Percentiles rank a stretch among this genome's conserved stretches.
Evolutionary conservation across 2,888 invertebrate species (phyloP).

Genomic region (Dermolepida albohirtum): DNA sequence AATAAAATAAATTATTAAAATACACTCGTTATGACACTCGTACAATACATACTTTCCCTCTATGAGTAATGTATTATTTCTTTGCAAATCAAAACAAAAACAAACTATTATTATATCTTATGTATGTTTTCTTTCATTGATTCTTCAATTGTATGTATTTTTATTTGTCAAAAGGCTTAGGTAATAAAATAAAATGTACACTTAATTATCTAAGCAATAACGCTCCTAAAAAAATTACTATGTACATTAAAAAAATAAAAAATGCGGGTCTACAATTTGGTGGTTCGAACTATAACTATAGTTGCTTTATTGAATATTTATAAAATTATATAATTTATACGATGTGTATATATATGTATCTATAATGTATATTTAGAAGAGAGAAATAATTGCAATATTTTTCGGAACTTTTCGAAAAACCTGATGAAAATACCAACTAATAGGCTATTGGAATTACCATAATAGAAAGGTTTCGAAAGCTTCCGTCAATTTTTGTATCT

Average conservation of each 20-base stretch:
- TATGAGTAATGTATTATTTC: background rate
- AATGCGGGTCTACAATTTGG: constrained; percentile 39
- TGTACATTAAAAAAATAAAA: constrained; percentile 19
- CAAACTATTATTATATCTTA: background rate
- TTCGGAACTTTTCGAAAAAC: constrained; percentile 29
- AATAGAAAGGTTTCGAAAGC: too few species aligned
- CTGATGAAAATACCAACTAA: background rate
- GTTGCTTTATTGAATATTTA: constrained; percentile 37
- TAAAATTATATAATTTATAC: background rate
- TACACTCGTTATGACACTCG: too few species aligned
- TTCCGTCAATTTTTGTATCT: too few species aligned
- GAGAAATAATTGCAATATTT: constrained; percentile 34
- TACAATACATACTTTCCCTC: too few species aligned
- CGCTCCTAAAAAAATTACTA: constrained; percentile 17
- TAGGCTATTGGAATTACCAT: too few species aligned
- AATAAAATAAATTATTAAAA: too few species aligned
- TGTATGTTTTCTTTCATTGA: constrained; percentile 2
- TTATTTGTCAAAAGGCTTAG: constrained; percentile 24
- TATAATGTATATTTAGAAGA: constrained; percentile 28
- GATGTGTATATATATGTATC: constrained; percentile 40
- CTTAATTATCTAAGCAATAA: constrained; percentile 42
- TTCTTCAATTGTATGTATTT: background rate
- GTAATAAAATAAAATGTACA: constrained; percentile 33
- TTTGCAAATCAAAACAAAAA: background rate
- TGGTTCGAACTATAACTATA: constrained; percentile 33